These are phyloP conservation scores for Clytia hemisphaerica DNA, from an alignment of 30 jellyfish, hydroid and myxozoan species.

Conservation along the genomic window DNA sequence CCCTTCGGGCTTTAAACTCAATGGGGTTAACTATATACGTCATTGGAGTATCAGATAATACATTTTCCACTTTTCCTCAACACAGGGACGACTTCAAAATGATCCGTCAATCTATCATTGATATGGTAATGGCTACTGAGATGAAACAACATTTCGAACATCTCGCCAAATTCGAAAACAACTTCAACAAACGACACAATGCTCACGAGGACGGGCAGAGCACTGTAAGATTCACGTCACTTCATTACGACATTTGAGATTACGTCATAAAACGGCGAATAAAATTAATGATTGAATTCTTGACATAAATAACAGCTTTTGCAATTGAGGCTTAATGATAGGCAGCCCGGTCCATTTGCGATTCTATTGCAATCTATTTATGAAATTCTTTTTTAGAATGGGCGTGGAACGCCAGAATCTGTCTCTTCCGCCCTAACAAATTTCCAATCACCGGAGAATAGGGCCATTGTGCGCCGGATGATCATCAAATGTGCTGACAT, in stretches of 20 bases:
- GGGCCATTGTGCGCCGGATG: constrained; percentile 77
- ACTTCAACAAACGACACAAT: constrained; percentile 54
- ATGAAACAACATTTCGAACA: constrained; percentile 97
- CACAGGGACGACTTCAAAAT: constrained; percentile 73
- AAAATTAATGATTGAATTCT: background rate
- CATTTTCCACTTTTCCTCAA: too few species aligned
- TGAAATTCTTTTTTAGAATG: constrained; percentile 50
- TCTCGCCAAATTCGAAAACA: constrained; percentile 79
- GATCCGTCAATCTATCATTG: constrained; percentile 82
- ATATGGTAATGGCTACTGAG: constrained; percentile 96
- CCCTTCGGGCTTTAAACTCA: too few species aligned
- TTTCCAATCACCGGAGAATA: constrained; percentile 77
- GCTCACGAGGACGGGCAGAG: constrained; percentile 35
- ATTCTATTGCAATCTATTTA: background rate
- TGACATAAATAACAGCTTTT: too few species aligned
- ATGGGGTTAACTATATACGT: too few species aligned
- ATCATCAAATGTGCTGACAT: constrained; percentile 93
- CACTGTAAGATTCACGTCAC: background rate
- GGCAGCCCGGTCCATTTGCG: background rate
- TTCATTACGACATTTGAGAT: background rate
- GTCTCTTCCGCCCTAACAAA: constrained; percentile 59
- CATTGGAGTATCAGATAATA: too few species aligned
- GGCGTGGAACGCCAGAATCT: constrained; percentile 95
- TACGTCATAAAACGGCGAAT: background rate
- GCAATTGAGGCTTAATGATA: too few species aligned